Evolutionary conservation across 2,888 invertebrate genomes (phyloP).

Genomic region (Trilocha varians): DNA sequence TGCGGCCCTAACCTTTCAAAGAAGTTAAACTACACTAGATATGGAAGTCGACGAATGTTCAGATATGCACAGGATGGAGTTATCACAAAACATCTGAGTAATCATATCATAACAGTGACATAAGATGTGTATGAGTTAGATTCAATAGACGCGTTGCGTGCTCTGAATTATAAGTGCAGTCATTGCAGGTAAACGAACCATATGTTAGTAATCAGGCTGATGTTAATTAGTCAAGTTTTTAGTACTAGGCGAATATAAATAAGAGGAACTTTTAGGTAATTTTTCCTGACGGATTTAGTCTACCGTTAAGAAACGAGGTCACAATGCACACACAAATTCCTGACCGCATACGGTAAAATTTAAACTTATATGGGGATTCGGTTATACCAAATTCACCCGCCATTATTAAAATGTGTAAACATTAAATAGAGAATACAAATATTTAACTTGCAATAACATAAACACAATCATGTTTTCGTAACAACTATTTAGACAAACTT

Average conservation of each 20-base stretch:
- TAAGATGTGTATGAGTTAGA: slow-evolving; percentile 24
- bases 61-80: background rate
- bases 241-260: slow-evolving; percentile 2
- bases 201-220: slow-evolving; percentile 8
- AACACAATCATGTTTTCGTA: background rate
- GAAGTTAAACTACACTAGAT: too few relatives aligned
- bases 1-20: slow-evolving; percentile 1
- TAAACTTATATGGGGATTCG: too few relatives aligned
- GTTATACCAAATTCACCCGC: too few relatives aligned
- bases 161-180: slow-evolving; percentile 23
- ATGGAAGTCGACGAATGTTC: too few relatives aligned
- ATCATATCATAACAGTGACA: slow-evolving; percentile 8
- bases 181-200: slow-evolving; percentile 34
- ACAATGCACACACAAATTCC: slow-evolving; percentile 40
- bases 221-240: background rate
- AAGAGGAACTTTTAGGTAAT: slow-evolving; percentile 7
- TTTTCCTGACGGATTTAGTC: slow-evolving; percentile 3
- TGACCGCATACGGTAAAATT: too few relatives aligned
- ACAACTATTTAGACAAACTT: slow-evolving; percentile 12
- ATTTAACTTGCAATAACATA: background rate
- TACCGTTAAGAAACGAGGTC: slow-evolving; percentile 32
- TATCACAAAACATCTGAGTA: background rate
- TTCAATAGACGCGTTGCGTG: slow-evolving; percentile 27
- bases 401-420: too few relatives aligned
- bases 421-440: too few relatives aligned